Base-by-base conservation (phyloP, 2,888 invertebrate genomes). In the Hirtodrosophila cameraria region DNA sequence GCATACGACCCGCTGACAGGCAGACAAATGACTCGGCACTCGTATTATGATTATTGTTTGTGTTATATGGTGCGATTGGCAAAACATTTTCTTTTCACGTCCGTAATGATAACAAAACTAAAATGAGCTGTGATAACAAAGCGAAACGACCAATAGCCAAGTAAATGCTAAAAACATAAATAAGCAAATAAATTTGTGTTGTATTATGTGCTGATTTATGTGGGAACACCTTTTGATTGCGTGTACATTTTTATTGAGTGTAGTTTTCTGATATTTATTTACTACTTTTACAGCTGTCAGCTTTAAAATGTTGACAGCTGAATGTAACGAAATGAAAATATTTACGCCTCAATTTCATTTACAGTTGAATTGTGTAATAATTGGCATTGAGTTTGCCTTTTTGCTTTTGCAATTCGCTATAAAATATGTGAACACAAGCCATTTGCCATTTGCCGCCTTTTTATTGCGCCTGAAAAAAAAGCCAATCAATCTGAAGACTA, bases 321-420 rank as follows among this genome's bases (percentile, higher is more conserved):
- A 43, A 43, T 60, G 61, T 60, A 73, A 66, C 52, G 55, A 73
- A 64, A 64, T 53, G 39, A 62, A 66, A 75, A 78, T 73, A 81
- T 76, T 82, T 79, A 63, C 73, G 68, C 49, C 43, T 67, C 58
- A 48, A 73, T 67, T 66, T 35, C 54, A 60, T 54, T 59, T 54
- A 55, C 78, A 65, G 61, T 61, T 48, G 20, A 52, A 43, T 74
- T 65, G 50, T 46, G 55, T 38, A 67, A 64, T 70, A 75, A 78
- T 67, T 70, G 78, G 49, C 64, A 52, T 43, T 58, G 45, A 52
- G 49, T 42, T 58, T 39, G 53, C 15, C 23, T 8, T 45, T 55
- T 52, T 59, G 59, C 27, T 57, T 57, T 67, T 67, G 63, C n/a
- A 63, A 62, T 72, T 72, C 31, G 53, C 43, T 57, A 13, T 42